A percentile compares a stretch with the other conserved stretches of the same genome.
phyloP scores from a whole-genome alignment of 2,797 vertebrate species.

The Coracias cyanogaster region DNA sequence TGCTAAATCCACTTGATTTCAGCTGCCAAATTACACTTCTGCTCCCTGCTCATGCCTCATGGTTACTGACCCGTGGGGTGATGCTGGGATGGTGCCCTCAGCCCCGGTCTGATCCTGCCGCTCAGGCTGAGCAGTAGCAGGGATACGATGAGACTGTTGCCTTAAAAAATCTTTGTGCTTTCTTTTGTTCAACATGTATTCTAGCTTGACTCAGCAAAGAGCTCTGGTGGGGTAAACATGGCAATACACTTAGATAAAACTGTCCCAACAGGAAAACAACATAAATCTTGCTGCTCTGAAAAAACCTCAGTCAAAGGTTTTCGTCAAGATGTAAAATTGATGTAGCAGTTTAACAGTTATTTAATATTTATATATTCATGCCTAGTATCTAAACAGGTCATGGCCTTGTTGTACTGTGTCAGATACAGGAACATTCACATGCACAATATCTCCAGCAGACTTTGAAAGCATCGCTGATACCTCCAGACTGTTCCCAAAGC shows the following conservation, averaged over 20 bases:
- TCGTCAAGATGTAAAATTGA: neutral
- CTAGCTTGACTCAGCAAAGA: neutral
- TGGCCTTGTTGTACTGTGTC: neutral
- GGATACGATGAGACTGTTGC: neutral
- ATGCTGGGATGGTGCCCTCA: neutral
- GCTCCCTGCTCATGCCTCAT: neutral
- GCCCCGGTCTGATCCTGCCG: neutral
- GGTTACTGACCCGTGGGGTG: neutral
- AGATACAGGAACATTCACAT: neutral
- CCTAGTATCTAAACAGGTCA: constrained; percentile 21
- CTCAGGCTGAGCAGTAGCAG: neutral
- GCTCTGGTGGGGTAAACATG: neutral
- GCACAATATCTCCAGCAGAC: neutral
- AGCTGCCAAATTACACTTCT: neutral
- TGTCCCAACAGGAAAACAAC: neutral
- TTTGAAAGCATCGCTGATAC: neutral
- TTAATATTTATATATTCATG: constrained; percentile 46
- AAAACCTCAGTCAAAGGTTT: constrained; percentile 30
- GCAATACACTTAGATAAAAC: constrained; percentile 14
- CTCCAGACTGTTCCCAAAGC: neutral
- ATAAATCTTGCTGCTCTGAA: neutral
- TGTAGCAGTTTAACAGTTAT: neutral
- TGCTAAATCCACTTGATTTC: neutral
- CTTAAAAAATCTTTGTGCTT: neutral
- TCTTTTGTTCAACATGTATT: neutral